Base-by-base conservation (phyloP, 2,888 invertebrate species). In the Cepaea hortensis region DNA sequence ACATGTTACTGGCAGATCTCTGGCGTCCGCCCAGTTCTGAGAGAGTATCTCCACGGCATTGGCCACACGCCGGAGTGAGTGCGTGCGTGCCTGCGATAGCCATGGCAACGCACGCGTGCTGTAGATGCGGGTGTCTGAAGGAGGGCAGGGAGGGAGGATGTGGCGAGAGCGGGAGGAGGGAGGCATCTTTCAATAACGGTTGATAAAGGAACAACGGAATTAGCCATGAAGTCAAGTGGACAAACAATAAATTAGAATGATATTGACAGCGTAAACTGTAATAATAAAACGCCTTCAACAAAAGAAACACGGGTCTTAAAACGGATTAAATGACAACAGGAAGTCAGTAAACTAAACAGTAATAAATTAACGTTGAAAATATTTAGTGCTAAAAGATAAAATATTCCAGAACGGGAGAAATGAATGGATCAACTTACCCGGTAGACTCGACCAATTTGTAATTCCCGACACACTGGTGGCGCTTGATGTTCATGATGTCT, bases 61-160 rank as follows among this genome's bases (percentile, higher is more conserved):
- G 79, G 79, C 61, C 79, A 62, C 62, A 62, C 61, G 23, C 35
- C 5, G 3, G 3, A 62, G 81, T 68, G 77, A 77, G 68, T 50
- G 73, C 35, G 50, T 73, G 61, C 35, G 61, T 48, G 61, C 35
- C 23, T 48, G 83, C 18, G 20, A 61, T 62, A 83, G 11, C 73
- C 83, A 55, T 75, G 73, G 73, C 35, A 83, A 83, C 83, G 70
- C 61, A 61, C 83, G 73, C 23, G 73, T 0, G 23, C 55, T 7
- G 73, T 73, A 73, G 50, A 61, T 75, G 61, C 83, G 73, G 75
- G 75, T 11, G 62, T 79, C 35, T 20, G 15, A 75, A 46, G 18
- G 46, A 9, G 23, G 0, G 9, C 23, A 23, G 23, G 6, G n/a
- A 72, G n/a, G 9, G 23, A 72, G 20, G 23, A 72, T n/a, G 23